Conservation (phyloP, 1,140 invertebrate species). For the Hycleus cichorii region DNA sequence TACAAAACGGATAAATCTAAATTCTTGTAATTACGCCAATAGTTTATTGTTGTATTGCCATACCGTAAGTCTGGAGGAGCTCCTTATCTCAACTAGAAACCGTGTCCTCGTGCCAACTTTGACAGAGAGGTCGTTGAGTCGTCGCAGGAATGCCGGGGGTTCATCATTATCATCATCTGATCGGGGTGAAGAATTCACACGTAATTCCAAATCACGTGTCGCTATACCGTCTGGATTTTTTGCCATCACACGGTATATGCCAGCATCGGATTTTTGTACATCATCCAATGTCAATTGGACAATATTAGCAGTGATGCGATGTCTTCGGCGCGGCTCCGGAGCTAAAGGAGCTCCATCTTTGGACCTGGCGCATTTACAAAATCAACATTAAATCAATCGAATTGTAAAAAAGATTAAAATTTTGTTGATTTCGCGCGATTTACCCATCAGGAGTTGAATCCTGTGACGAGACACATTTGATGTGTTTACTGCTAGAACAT, state of each 20-base stretch:
- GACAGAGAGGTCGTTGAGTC: conserved; percentile 70
- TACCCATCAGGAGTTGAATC: conserved; percentile 15
- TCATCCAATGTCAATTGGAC: conserved; percentile 48
- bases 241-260: conserved; percentile 51
- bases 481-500: conserved; percentile 15
- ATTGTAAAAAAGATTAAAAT: neutral
- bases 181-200: conserved; percentile 12
- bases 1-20: too few species aligned
- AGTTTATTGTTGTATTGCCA: conserved; percentile 9
- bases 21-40: neutral
- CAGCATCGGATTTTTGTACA: conserved; percentile 46
- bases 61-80: conserved; percentile 70
- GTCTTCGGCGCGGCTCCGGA: conserved; percentile 29
- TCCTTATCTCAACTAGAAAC: conserved; percentile 74
- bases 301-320: conserved; percentile 39
- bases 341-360: conserved; percentile 36
- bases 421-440: neutral
- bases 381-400: neutral
- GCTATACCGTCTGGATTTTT: conserved; percentile 45
- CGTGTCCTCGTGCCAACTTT: conserved; percentile 78
- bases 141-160: conserved; percentile 67
- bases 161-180: conserved; percentile 49
- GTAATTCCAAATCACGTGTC: conserved; percentile 36
- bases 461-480: conserved; percentile 6
- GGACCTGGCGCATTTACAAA: conserved; percentile 24